These are phyloP conservation scores for Baronia brevicornis DNA, from an alignment of 2,888 invertebrate genomes.

Conservation along the genomic window DNA sequence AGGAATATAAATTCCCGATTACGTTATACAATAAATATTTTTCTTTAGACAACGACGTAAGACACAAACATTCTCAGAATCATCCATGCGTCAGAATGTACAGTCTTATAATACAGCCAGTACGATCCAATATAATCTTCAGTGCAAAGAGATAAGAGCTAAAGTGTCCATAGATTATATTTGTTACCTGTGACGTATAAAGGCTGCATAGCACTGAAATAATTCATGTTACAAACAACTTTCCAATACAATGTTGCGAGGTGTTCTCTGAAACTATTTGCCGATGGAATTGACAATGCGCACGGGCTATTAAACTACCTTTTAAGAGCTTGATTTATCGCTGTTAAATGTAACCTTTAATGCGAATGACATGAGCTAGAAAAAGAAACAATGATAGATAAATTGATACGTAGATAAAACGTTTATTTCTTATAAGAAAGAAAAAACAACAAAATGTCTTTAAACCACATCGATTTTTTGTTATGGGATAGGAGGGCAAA, in stretches of 20 bases:
- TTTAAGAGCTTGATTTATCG: no score
- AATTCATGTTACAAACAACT: slow-evolving; percentile 13
- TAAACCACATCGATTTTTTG: no score
- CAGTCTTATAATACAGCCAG: background rate
- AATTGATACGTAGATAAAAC: no score
- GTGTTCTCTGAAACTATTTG: slow-evolving; percentile 10
- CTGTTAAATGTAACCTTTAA: no score
- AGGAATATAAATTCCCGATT: slow-evolving; percentile 5
- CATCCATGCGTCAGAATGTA: slow-evolving; percentile 13
- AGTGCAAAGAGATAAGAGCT: background rate
- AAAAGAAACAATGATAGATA: no score
- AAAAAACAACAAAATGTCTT: no score
- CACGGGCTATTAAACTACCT: no score
- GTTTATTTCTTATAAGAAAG: no score
- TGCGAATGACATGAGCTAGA: no score
- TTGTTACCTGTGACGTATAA: slow-evolving; percentile 9
- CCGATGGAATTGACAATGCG: slow-evolving; percentile 7
- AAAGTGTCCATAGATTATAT: background rate
- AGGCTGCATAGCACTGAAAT: slow-evolving; percentile 12
- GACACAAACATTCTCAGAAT: slow-evolving; percentile 12
- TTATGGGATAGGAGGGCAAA: no score
- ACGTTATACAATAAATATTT: slow-evolving; percentile 5
- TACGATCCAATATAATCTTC: slow-evolving; percentile 1
- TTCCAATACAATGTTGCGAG: slow-evolving; percentile 6
- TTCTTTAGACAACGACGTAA: slow-evolving; percentile 7